These are phyloP conservation scores for Ashinkailepas kermadecensis DNA, from an alignment of 2,888 invertebrate genomes.

Conservation along the genomic window DNA sequence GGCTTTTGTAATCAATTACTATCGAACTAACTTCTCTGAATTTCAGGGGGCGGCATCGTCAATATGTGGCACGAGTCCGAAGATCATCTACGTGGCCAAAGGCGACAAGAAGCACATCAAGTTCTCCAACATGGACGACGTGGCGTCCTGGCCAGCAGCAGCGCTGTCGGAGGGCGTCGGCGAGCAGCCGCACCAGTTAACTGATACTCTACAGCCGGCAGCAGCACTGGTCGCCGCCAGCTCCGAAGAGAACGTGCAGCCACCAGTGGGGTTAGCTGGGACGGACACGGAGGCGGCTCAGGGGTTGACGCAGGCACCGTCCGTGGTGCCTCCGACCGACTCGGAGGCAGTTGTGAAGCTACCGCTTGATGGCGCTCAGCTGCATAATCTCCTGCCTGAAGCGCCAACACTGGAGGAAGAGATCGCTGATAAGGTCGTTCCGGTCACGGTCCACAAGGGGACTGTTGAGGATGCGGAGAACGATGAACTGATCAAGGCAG, in stretches of 20 bases:
- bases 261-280: too few relatives aligned
- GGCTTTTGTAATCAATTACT: too few relatives aligned
- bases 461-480: not conserved
- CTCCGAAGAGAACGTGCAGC: too few relatives aligned
- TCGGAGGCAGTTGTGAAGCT: not conserved
- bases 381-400: not conserved
- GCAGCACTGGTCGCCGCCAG: too few relatives aligned
- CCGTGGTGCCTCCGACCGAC: not conserved
- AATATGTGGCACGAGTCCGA: not conserved
- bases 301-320: not conserved
- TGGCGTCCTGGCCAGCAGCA: not conserved
- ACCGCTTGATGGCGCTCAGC: not conserved
- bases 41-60: not conserved
- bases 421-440: not conserved
- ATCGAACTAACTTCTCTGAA: too few relatives aligned
- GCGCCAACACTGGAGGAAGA: not conserved
- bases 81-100: not conserved
- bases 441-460: not conserved
- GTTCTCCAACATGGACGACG: not conserved
- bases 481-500: not conserved
- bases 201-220: too few relatives aligned
- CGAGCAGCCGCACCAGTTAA: too few relatives aligned
- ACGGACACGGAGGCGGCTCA: not conserved
- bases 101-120: conserved; percentile 1
- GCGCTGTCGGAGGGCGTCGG: too few relatives aligned